phyloP scores from a whole-genome alignment of 2,797 vertebrate genomes.

The Silurus lanzhouensis region DNA sequence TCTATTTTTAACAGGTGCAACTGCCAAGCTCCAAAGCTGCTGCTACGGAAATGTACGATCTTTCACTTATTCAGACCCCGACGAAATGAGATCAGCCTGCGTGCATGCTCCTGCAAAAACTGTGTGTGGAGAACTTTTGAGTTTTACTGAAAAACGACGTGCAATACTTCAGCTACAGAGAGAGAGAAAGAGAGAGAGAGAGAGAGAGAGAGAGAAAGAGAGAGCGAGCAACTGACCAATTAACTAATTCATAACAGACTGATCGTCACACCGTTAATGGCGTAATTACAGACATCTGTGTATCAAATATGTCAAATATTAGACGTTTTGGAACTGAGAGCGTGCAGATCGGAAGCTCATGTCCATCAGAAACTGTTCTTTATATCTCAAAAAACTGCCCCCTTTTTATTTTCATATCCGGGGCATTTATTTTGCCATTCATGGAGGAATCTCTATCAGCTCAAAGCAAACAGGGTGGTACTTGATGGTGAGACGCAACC shows the following conservation, averaged over 20 bases:
- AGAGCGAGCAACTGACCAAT: not conserved
- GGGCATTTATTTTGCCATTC: not conserved
- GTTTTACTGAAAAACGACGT: not conserved
- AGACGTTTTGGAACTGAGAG: not conserved
- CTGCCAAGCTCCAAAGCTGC: not conserved
- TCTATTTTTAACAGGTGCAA: constrained; percentile 12
- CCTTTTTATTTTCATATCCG: not conserved
- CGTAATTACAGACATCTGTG: not conserved
- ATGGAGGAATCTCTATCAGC: not conserved
- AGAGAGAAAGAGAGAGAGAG: not conserved
- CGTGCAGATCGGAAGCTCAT: not conserved
- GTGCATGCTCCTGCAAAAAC: no score
- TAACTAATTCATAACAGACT: not conserved
- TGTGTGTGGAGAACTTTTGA: not conserved
- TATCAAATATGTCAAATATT: not conserved
- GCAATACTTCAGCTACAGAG: not conserved
- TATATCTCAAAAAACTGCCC: not conserved
- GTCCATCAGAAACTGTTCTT: not conserved
- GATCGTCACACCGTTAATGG: not conserved
- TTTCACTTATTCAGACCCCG: not conserved
- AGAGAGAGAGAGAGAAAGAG: not conserved
- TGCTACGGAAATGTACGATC: constrained; percentile 9
- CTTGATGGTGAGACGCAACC: not conserved
- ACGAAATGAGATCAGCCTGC: not conserved
- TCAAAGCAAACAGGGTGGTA: not conserved